Conservation (phyloP, 2,888 invertebrate genomes). For the Nephrotoma appendiculata region DNA sequence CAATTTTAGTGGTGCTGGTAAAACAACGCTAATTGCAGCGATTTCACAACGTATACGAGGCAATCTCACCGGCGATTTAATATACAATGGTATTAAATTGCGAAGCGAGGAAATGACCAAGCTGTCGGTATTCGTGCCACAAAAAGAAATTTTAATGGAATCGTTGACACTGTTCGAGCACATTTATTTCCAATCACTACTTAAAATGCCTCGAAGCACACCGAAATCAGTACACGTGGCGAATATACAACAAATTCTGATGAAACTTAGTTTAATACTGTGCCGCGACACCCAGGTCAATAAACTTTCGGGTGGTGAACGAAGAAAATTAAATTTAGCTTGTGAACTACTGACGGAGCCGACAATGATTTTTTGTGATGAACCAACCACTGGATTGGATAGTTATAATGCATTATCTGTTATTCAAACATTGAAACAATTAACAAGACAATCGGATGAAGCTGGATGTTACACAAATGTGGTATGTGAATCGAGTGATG, state of each 20-base stretch:
- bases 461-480: not conserved
- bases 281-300: conserved; percentile 57
- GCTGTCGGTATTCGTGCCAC: conserved; percentile 74
- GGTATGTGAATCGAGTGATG: not conserved
- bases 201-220: conserved; percentile 54
- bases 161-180: conserved; percentile 69
- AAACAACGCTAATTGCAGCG: conserved; percentile 58
- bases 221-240: conserved; percentile 27
- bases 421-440: conserved; percentile 49
- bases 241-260: conserved; percentile 24
- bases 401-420: conserved; percentile 76
- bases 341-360: conserved; percentile 66
- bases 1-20: conserved; percentile 53
- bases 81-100: conserved; percentile 51
- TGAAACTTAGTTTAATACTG: conserved; percentile 54
- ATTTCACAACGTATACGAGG: conserved; percentile 58
- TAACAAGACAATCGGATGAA: conserved; percentile 31
- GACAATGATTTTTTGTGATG: conserved; percentile 80
- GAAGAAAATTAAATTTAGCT: conserved; percentile 72
- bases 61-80: conserved; percentile 49
- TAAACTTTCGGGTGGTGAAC: conserved; percentile 78
- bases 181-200: conserved; percentile 67
- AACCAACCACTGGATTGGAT: conserved; percentile 85
- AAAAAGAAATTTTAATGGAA: conserved; percentile 67
- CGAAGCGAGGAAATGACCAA: conserved; percentile 50